These are phyloP conservation scores for Pygoscelis antarcticus DNA, from an alignment of 2,113 vertebrate genomes.

Conservation along the genomic window DNA sequence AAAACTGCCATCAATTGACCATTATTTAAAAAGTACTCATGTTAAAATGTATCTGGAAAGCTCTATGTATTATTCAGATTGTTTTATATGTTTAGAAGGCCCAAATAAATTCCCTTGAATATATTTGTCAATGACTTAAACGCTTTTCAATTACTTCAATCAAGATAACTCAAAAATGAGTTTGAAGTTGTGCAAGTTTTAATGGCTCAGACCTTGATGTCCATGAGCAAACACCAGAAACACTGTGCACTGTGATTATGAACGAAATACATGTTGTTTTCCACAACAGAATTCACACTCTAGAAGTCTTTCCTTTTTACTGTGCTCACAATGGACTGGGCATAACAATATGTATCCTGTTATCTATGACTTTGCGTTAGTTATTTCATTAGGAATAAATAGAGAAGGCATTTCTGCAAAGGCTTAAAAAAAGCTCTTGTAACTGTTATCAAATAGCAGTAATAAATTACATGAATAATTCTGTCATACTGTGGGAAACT, in stretches of 20 bases:
- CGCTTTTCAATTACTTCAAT: neutral
- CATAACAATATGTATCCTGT: neutral
- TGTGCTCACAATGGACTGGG: neutral
- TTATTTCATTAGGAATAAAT: neutral
- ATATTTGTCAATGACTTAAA: neutral
- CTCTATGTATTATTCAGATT: neutral
- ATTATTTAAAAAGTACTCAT: neutral
- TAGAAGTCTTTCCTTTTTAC: neutral
- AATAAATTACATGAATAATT: neutral
- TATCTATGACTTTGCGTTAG: neutral
- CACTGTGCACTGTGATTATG: neutral
- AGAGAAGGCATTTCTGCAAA: neutral
- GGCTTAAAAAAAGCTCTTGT: neutral
- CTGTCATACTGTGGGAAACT: neutral
- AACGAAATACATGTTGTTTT: neutral
- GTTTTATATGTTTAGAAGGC: neutral
- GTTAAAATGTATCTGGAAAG: neutral
- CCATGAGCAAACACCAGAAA: neutral
- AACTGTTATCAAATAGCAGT: neutral
- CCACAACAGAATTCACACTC: neutral
- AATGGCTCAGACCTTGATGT: neutral
- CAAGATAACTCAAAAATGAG: neutral
- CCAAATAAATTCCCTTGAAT: neutral
- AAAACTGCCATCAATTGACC: neutral
- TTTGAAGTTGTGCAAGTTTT: neutral